Evolutionary conservation across 1,140 invertebrate species (phyloP), one percentile per base, ranked within the genome.

Genomic region (Calliphora vicina): DNA sequence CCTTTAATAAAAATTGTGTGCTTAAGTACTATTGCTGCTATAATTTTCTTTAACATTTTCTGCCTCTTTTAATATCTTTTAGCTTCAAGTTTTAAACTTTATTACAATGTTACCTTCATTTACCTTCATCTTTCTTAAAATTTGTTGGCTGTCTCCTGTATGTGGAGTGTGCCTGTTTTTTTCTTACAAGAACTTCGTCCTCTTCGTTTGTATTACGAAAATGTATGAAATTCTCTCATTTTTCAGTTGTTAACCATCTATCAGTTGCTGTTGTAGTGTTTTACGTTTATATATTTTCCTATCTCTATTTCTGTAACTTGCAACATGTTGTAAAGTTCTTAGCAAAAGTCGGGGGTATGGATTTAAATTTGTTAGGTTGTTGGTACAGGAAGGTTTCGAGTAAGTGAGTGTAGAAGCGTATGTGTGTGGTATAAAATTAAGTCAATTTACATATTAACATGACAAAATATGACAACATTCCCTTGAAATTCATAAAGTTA

Each of bases 391-490:
- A 57, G 50, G 15, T n/a, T 57, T 17, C n/a, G n/a, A n/a, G 50
- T 67, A 23, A 67, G 20, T 23, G 23, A 20, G 20, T 67, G 61
- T 67, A n/a, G 1, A 20, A 43, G 35, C 13, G 35, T 15, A 13
- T 78, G 74, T 78, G 74, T 78, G 74, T 78, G 74, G 74, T 23
- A 43, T 25, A 78, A 43, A 78, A 78, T 78, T 42, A 78, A 78
- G 42, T 78, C 74, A 78, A 78, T 78, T 78, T 78, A 43, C 74
- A 78, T 78, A 78, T 78, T 78, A 43, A 78, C 74, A 78, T 78
- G 74, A 78, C 74, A 78, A 42, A 78, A 78, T 78, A 78, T 78
- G 74, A 78, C 74, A 35, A 35, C 35, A 78, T 78, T 78, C 74
- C 42, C 42, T 78, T 42, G 74, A 78, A 78, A 78, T 78, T 78